These are phyloP conservation scores for Lamellibrachia columna DNA, from an alignment of 2,888 invertebrate species.

Conservation along the genomic window DNA sequence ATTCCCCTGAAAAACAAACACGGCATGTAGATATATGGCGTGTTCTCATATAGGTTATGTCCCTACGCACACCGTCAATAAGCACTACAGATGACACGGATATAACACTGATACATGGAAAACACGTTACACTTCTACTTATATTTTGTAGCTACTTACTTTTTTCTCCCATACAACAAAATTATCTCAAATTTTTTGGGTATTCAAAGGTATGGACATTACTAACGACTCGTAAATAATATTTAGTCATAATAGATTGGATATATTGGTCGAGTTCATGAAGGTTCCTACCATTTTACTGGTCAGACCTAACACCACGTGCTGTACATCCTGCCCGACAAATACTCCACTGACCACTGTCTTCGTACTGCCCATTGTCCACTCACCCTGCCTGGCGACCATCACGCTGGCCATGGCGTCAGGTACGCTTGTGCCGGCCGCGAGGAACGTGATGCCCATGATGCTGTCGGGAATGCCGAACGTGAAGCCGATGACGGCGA, in stretches of 20 bases:
- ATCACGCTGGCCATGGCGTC: slow-evolving; percentile 60
- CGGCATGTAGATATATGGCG: too few relatives aligned
- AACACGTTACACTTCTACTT: too few relatives aligned
- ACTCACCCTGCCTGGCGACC: slow-evolving; percentile 55
- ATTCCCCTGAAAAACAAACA: too few relatives aligned
- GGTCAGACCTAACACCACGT: neutral
- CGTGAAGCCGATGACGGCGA: slow-evolving; percentile 79
- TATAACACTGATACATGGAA: too few relatives aligned
- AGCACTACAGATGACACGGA: too few relatives aligned
- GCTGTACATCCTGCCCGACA: neutral
- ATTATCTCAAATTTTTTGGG: too few relatives aligned
- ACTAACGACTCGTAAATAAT: too few relatives aligned
- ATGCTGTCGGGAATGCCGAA: slow-evolving; percentile 91
- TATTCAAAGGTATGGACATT: too few relatives aligned
- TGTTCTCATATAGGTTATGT: too few relatives aligned
- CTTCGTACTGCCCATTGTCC: neutral
- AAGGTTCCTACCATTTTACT: neutral
- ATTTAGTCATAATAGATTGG: neutral
- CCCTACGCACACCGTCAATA: too few relatives aligned
- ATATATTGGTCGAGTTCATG: neutral
- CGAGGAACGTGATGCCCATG: slow-evolving; percentile 93
- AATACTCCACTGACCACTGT: neutral
- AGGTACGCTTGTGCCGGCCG: slow-evolving; percentile 82
- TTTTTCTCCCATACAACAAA: too few relatives aligned
- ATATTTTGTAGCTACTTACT: too few relatives aligned